Conservation (phyloP, 2,797 vertebrate genomes). For the Sebastiscus albofasciatus region DNA sequence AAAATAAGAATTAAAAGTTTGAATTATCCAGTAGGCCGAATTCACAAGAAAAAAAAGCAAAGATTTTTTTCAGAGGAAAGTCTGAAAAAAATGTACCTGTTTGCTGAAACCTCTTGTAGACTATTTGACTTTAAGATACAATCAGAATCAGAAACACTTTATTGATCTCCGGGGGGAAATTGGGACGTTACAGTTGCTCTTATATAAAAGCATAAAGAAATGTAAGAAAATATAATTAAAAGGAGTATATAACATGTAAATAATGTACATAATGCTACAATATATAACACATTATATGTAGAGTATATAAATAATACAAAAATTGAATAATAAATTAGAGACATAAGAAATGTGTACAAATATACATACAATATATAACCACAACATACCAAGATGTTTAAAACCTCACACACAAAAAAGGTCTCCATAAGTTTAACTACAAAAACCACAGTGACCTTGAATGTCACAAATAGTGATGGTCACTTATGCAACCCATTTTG, state of each 20-base stretch:
- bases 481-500: neutral
- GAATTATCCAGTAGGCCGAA: neutral
- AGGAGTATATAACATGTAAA: no score
- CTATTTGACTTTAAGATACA: neutral
- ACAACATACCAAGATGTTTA: no score
- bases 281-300: no score
- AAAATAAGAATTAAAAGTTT: neutral
- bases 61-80: neutral
- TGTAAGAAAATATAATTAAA: no score
- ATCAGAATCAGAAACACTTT: no score
- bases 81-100: neutral
- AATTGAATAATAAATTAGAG: no score
- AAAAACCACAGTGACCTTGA: neutral
- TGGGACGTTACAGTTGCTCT: no score
- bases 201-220: no score
- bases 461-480: neutral
- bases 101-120: neutral
- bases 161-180: no score
- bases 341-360: accelerated
- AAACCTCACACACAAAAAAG: neutral
- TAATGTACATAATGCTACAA: no score
- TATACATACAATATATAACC: no score
- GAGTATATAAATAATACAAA: no score
- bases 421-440: neutral
- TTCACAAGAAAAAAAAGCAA: neutral